Evolutionary conservation across 1,140 invertebrate species (phyloP).

Genomic region (Onthophagus taurus): DNA sequence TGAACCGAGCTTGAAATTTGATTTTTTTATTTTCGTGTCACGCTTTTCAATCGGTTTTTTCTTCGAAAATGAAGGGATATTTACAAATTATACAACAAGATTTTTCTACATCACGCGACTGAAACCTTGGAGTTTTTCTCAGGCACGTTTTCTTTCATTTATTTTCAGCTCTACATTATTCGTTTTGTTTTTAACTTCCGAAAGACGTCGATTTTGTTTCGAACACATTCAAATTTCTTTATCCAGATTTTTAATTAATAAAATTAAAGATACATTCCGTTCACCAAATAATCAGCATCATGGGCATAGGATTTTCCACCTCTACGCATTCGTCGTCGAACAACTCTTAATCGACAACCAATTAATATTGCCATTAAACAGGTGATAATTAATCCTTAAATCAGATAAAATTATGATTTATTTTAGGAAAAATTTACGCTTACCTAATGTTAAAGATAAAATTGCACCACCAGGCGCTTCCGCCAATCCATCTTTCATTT

Average conservation of each 20-base stretch:
- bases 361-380: conserved; percentile 58
- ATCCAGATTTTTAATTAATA: conserved; percentile 10
- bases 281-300: conserved; percentile 93
- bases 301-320: conserved; percentile 78
- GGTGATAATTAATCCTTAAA: conserved; percentile 56
- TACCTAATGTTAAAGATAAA: conserved; percentile 69
- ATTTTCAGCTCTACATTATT: no score
- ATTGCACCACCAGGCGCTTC: conserved; percentile 69
- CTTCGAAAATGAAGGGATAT: no score
- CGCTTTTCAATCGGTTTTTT: no score
- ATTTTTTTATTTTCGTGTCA: no score
- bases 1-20: no score
- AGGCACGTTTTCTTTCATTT: no score
- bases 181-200: no score
- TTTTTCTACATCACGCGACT: no score
- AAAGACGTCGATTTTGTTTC: no score
- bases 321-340: conserved; percentile 59
- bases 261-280: conserved; percentile 90
- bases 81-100: no score
- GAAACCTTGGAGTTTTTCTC: no score
- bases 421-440: not conserved
- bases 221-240: no score
- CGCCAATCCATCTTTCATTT: conserved; percentile 49
- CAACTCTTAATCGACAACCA: conserved; percentile 70
- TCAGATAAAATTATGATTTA: conserved; percentile 14